Evolutionary conservation across 2,888 invertebrate species (phyloP), one percentile per base, ranked within the genome.

Genomic region (Eristalinus sepulchralis): DNA sequence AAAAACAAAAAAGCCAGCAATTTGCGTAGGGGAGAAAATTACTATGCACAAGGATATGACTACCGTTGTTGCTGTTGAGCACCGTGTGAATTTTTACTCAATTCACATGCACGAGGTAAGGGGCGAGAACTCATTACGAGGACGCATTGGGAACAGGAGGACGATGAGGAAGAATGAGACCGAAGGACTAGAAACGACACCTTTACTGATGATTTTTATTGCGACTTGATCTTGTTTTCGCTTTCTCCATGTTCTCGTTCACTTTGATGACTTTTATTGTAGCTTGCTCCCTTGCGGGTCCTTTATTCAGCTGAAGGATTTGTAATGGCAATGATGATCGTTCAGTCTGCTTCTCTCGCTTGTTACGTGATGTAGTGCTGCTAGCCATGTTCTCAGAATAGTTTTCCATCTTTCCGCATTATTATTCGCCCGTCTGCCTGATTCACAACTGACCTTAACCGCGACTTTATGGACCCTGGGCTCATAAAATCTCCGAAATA

Each of bases 11-110:
- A 59, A 55, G 36, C 36, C 64, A 62, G 73, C 86, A 75, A 79
- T 86, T 83, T 86, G 86, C 86, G 82, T 86, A 86, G 86, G 83
- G 86, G 86, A 82, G 78, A 78, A 79, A 86, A 82, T 83, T 71
- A 64, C 83, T 79, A 79, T 86, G 83, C 86, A 83, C 75, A 86
- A 85, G 85, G 85, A 82, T 70, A 85, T 68, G 55, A 77, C 73
- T 64, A 70, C 78, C 75, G 77, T 77, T 82, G 77, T 55, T 11
- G 77, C 77, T 82, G 77, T 55, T 11, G 60, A 55, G 24, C 53
- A 85, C 70, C 83, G 86, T 86, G 86, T 86, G 86, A 86, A 83
- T 86, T 86, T 85, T 82, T 27, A 24, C 4, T 75, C 70, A 75
- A 47, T 71, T 71, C 47, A 62, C 20, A 70, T 67, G 80, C 55